Conservation (phyloP, 2,797 vertebrate genomes). For the Spinibarbus caldwelli region DNA sequence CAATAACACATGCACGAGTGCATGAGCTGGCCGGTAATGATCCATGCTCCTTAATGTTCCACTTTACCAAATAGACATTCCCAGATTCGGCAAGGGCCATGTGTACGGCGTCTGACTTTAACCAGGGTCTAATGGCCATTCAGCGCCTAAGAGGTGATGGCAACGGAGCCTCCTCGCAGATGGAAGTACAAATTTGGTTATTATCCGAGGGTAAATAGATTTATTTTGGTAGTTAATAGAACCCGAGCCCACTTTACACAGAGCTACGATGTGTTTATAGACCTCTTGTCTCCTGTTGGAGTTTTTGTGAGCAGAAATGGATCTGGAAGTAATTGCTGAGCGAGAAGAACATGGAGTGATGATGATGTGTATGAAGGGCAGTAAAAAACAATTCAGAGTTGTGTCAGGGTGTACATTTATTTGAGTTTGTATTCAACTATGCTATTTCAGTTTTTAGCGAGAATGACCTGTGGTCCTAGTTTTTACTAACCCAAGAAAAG, state of each 20-base stretch:
- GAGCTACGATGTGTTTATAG: constrained; percentile 9
- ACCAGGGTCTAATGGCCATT: constrained; percentile 25
- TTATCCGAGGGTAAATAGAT: constrained; percentile 45
- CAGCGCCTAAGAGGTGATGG: constrained; percentile 20
- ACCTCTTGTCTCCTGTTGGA: constrained; percentile 10
- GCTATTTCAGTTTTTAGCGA: constrained; percentile 18
- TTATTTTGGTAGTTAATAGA: constrained; percentile 31
- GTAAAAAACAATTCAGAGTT: constrained; percentile 17
- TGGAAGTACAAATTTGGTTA: constrained; percentile 27
- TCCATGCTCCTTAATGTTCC: constrained; percentile 19
- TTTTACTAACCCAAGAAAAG: constrained; percentile 16
- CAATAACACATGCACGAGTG: constrained; percentile 51
- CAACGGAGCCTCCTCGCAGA: not conserved
- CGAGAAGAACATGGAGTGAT: not conserved
- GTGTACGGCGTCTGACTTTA: constrained; percentile 11
- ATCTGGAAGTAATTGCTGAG: constrained; percentile 3
- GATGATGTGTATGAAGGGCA: not conserved
- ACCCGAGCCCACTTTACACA: not conserved
- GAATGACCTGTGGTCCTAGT: constrained; percentile 4
- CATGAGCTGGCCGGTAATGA: constrained; percentile 39
- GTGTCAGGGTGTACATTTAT: not conserved
- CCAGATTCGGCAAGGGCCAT: not conserved
- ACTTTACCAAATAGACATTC: constrained; percentile 23
- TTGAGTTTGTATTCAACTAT: not conserved
- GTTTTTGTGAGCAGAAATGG: not conserved